Conservation (phyloP, 2,888 invertebrate species). For the Pachycephus smyrnensis region DNA sequence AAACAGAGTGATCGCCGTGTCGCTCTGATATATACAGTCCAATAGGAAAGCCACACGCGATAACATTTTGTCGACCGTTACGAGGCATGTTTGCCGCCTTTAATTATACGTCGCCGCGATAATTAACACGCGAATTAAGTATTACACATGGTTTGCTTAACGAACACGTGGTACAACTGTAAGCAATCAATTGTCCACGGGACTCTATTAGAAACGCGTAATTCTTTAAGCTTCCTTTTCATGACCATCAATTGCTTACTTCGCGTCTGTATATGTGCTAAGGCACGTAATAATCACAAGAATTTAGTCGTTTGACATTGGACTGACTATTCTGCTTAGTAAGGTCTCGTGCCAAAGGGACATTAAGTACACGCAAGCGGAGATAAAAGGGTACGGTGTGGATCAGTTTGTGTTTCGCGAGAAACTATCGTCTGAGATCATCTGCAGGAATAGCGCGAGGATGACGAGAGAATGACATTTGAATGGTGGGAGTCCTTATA, state of each 20-base stretch:
- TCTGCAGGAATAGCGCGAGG: background rate
- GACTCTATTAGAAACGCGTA: background rate
- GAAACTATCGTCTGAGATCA: background rate
- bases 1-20: background rate
- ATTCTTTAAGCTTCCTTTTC: background rate
- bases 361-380: background rate
- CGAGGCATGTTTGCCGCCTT: constrained; percentile 21
- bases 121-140: constrained; percentile 63
- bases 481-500: background rate
- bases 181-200: too few species aligned
- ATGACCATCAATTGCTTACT: background rate
- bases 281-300: background rate
- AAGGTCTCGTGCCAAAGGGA: background rate
- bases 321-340: background rate
- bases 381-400: background rate
- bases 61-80: background rate
- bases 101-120: constrained; percentile 27
- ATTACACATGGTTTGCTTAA: constrained; percentile 52
- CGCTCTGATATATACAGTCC: background rate
- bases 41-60: background rate
- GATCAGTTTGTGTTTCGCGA: background rate
- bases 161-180: constrained; percentile 25
- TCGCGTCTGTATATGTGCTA: background rate
- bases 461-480: background rate
- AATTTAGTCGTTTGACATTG: background rate